These are phyloP conservation scores for Acleris cristana DNA, from an alignment of 2,888 invertebrate species.

Conservation along the genomic window DNA sequence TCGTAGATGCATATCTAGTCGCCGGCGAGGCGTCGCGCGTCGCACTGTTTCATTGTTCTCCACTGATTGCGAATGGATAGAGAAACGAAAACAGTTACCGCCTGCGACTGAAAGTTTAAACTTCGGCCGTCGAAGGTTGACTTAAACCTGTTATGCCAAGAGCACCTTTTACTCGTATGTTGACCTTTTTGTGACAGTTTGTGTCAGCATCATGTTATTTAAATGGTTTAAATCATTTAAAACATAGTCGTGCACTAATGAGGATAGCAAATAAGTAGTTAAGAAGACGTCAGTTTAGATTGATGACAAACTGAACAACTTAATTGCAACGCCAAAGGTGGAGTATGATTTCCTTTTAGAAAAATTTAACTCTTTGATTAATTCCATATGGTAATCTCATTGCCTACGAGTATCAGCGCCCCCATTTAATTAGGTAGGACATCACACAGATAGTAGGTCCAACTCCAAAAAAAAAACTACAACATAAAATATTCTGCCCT, in stretches of 20 bases:
- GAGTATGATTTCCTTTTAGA: too few relatives aligned
- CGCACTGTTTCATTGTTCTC: slow-evolving; percentile 29
- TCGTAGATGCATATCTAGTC: background rate
- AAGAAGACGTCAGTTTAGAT: too few relatives aligned
- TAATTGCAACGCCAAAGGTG: too few relatives aligned
- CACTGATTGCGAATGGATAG: slow-evolving; percentile 32
- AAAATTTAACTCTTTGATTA: too few relatives aligned
- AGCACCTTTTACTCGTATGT: slow-evolving; percentile 31
- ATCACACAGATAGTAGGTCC: too few relatives aligned
- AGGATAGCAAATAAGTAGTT: too few relatives aligned
- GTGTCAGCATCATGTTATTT: slow-evolving; percentile 22
- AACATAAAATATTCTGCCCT: too few relatives aligned
- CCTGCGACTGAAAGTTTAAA: slow-evolving; percentile 31
- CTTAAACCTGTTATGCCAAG: slow-evolving; percentile 31
- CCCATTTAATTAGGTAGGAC: too few relatives aligned
- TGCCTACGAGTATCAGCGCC: too few relatives aligned
- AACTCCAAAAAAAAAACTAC: too few relatives aligned
- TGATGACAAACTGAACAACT: too few relatives aligned
- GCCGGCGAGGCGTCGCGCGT: slow-evolving; percentile 8
- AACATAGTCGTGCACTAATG: background rate
- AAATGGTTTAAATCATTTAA: slow-evolving; percentile 8
- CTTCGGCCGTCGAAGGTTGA: slow-evolving; percentile 32
- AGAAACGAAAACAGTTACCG: slow-evolving; percentile 23
- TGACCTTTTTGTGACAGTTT: slow-evolving; percentile 35
- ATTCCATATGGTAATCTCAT: too few relatives aligned